Percentiles rank a stretch among this genome's conserved stretches.
Conservation (phyloP, 2,888 invertebrate genomes). For the Carabus problematicus region DNA sequence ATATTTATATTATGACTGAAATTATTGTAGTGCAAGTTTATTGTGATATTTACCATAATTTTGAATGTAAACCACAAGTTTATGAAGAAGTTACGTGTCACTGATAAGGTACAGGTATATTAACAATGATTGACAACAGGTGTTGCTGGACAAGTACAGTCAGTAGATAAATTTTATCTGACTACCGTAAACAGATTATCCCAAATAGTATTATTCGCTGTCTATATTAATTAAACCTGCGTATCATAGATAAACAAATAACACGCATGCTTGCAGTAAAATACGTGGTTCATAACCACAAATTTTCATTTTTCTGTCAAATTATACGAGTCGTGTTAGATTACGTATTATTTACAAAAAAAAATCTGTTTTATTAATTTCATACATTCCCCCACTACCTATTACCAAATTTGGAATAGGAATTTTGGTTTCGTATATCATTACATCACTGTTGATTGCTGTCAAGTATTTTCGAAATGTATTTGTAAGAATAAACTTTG, state of each 20-base stretch:
- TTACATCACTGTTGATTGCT: conserved; percentile 31
- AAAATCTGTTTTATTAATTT: not conserved
- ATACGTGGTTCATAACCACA: too few species aligned
- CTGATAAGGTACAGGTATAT: conserved; percentile 22
- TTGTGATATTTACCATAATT: conserved; percentile 43
- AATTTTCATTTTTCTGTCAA: too few species aligned
- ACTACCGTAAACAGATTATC: conserved; percentile 29
- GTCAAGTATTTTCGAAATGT: conserved; percentile 18
- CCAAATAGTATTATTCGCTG: not conserved
- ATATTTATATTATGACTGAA: not conserved
- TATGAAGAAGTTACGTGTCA: conserved; percentile 45
- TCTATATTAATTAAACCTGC: not conserved
- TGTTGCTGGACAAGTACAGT: conserved; percentile 28
- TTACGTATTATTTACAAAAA: not conserved
- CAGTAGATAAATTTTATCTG: conserved; percentile 44
- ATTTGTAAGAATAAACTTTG: conserved; percentile 44
- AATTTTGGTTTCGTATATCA: conserved; percentile 8
- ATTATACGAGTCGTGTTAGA: too few species aligned
- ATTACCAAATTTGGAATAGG: conserved; percentile 19
- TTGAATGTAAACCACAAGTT: conserved; percentile 21
- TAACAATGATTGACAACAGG: conserved; percentile 19
- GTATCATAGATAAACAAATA: too few species aligned
- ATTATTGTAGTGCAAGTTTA: conserved; percentile 26
- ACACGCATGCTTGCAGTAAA: too few species aligned
- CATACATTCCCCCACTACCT: conserved; percentile 18